Percentiles rank a stretch among this genome's conserved stretches.
Conservation (phyloP, 2,888 invertebrate species). For the Spialia ferax region DNA sequence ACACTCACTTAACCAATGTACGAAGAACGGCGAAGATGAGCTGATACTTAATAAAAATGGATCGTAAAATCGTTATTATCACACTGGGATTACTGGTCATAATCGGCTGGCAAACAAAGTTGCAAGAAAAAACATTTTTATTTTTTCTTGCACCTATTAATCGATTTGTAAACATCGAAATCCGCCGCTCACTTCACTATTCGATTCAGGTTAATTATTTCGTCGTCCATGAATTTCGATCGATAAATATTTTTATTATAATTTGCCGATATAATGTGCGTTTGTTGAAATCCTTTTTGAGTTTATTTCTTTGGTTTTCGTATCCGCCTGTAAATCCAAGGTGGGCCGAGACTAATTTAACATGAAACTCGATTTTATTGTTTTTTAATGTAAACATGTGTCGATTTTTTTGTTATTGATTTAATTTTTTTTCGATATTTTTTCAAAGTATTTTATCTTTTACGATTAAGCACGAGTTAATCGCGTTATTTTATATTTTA, state of each 20-base stretch:
- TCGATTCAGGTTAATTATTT: conserved; percentile 56
- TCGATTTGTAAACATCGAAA: conserved; percentile 41
- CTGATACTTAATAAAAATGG: background rate
- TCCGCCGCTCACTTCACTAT: conserved; percentile 45
- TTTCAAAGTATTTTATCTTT: background rate
- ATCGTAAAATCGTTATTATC: background rate
- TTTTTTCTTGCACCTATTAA: conserved; percentile 33
- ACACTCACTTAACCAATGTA: conserved; percentile 42
- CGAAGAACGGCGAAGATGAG: conserved; percentile 6
- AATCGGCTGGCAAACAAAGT: conserved; percentile 6
- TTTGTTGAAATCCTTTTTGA: conserved; percentile 15
- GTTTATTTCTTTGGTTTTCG: conserved; percentile 22
- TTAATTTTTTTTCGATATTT: conserved; percentile 3
- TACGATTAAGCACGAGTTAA: background rate
- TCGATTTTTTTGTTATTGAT: conserved; percentile 16
- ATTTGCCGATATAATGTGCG: conserved; percentile 33
- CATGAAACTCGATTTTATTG: conserved; percentile 22
- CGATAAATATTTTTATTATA: conserved; percentile 43
- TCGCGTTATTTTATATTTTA: background rate
- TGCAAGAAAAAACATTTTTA: background rate
- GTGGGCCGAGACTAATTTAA: conserved; percentile 14
- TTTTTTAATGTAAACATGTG: conserved; percentile 16
- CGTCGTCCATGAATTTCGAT: conserved; percentile 45
- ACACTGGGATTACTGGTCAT: background rate
- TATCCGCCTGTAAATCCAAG: conserved; percentile 24